Conservation (phyloP, 2,113 vertebrate genomes). For the Zosterops japonicus region DNA sequence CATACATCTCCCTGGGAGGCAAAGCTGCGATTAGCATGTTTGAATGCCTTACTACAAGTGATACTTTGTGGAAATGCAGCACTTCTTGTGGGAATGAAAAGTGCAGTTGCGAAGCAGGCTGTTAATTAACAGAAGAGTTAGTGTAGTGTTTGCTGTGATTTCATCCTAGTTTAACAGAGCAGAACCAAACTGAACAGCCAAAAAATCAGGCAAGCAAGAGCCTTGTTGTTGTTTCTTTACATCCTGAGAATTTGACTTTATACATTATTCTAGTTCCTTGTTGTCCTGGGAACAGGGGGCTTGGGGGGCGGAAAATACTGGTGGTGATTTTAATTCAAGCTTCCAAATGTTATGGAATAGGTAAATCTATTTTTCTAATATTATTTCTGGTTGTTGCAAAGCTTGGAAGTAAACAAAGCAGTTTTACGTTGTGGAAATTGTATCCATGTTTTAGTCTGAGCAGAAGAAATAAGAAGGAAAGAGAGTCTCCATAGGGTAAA, state of each 20-base stretch:
- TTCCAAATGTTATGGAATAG: not conserved
- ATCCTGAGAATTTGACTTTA: not conserved
- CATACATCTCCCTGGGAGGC: slow-evolving; percentile 29
- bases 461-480: not conserved
- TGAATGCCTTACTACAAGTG: slow-evolving; percentile 59
- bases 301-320: not conserved
- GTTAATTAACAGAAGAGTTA: slow-evolving; percentile 66
- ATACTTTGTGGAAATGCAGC: slow-evolving; percentile 62
- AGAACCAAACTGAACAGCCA: slow-evolving; percentile 38
- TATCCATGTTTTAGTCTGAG: not conserved
- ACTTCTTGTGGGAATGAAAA: slow-evolving; percentile 53
- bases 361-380: not conserved
- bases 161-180: slow-evolving; percentile 52
- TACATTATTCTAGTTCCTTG: not conserved
- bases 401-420: not conserved
- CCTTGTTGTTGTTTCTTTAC: not conserved
- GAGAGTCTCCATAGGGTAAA: not conserved
- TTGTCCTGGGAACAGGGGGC: not conserved
- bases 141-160: slow-evolving; percentile 60
- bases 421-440: not conserved
- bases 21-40: slow-evolving; percentile 50
- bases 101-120: slow-evolving; percentile 31
- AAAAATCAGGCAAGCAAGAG: not conserved
- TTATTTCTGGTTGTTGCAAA: not conserved
- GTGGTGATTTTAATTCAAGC: not conserved